Percentiles rank a stretch among this genome's conserved stretches.
phyloP scores from a whole-genome alignment of 1,140 invertebrate species.

The Habropoda laboriosa region DNA sequence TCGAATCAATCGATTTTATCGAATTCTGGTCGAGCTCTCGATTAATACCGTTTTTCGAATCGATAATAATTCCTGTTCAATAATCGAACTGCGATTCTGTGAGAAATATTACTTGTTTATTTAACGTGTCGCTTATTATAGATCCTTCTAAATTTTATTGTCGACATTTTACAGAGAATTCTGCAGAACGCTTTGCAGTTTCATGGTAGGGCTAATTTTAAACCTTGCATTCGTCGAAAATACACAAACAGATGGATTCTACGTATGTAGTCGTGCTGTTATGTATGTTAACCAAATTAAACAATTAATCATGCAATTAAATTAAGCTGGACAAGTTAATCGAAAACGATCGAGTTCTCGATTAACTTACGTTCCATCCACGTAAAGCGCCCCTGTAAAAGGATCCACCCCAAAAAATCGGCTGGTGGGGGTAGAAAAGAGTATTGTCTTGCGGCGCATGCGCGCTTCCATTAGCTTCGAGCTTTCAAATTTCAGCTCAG shows the following conservation, averaged over 20 bases:
- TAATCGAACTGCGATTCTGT: background rate
- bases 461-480: constrained; percentile 63
- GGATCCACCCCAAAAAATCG: constrained; percentile 41
- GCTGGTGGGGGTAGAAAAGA: constrained; percentile 19
- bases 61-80: background rate
- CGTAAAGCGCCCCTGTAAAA: constrained; percentile 24
- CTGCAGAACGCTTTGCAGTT: background rate
- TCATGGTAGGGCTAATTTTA: background rate
- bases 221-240: too few relatives aligned
- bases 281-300: background rate
- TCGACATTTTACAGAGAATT: background rate
- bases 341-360: constrained; percentile 13
- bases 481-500: constrained; percentile 76
- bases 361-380: constrained; percentile 26
- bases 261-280: background rate
- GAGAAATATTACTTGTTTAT: background rate
- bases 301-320: background rate
- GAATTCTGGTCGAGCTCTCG: background rate
- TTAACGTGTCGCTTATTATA: background rate
- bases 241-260: background rate
- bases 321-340: background rate
- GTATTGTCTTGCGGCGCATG: constrained; percentile 58
- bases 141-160: background rate
- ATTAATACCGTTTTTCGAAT: background rate
- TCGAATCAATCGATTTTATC: background rate